Evolutionary conservation across 2,888 invertebrate genomes (phyloP).

Genomic region (Agrotis ipsilon): DNA sequence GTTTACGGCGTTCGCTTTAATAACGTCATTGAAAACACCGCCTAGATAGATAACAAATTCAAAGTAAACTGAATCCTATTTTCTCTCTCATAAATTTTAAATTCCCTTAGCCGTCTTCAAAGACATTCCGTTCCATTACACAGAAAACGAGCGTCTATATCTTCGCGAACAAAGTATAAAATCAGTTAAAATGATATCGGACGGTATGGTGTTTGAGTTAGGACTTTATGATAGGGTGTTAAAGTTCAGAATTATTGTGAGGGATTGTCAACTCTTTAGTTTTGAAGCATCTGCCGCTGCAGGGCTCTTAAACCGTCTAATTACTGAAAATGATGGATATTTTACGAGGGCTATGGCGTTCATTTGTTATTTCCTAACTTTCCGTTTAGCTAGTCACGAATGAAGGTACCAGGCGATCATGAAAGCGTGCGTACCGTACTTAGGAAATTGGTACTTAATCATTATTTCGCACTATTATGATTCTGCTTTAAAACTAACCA

Average conservation of each 20-base stretch:
- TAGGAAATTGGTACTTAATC: not conserved
- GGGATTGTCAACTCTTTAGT: constrained; percentile 38
- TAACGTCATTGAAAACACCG: constrained; percentile 64
- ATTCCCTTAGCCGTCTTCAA: constrained; percentile 26
- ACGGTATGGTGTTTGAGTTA: constrained; percentile 38
- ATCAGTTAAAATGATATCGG: constrained; percentile 54
- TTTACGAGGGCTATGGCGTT: constrained; percentile 56
- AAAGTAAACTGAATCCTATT: constrained; percentile 56
- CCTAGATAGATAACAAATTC: constrained; percentile 46
- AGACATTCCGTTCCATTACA: constrained; percentile 54
- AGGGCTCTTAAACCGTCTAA: constrained; percentile 69
- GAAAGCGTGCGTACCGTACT: constrained; percentile 9
- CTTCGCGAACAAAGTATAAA: constrained; percentile 59
- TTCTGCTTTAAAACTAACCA: too few species aligned
- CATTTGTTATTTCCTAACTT: constrained; percentile 45
- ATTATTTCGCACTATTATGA: constrained; percentile 6
- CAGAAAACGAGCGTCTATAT: constrained; percentile 58
- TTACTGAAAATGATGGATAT: constrained; percentile 73
- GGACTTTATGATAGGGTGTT: constrained; percentile 43
- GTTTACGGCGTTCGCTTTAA: constrained; percentile 60
- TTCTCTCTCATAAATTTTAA: constrained; percentile 26
- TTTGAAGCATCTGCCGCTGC: constrained; percentile 67
- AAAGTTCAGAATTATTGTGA: constrained; percentile 43
- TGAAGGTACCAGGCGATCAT: constrained; percentile 1
- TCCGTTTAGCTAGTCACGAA: not conserved